Evolutionary conservation across 2,113 vertebrate species (phyloP).

Genomic region (Catagonus wagneri): DNA sequence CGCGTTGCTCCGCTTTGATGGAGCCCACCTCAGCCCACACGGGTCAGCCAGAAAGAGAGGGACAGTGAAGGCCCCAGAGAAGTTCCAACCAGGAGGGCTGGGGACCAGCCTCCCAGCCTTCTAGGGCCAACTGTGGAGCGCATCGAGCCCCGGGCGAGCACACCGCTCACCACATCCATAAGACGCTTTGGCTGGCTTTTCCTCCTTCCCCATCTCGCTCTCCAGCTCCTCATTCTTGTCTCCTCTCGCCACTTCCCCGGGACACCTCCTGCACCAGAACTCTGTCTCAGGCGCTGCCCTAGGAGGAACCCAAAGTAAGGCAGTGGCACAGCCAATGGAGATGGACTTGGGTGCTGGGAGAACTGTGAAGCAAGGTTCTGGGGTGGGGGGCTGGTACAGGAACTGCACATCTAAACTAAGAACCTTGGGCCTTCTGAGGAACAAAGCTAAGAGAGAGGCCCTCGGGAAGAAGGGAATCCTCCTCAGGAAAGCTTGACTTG

Average conservation of each 20-base stretch:
- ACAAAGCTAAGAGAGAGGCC: neutral
- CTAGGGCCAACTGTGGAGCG: neutral
- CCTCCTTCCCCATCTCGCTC: neutral
- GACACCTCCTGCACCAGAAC: neutral
- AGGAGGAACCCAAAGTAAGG: neutral
- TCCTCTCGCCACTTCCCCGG: neutral
- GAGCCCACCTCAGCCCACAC: neutral
- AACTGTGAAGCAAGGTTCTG: neutral
- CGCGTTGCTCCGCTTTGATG: fast-evolving
- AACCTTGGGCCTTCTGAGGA: neutral
- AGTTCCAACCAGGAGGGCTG: too few species aligned
- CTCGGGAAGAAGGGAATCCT: neutral
- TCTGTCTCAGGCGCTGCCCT: neutral
- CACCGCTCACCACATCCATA: neutral
- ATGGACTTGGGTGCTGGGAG: neutral
- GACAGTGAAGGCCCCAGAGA: neutral
- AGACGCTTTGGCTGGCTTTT: neutral
- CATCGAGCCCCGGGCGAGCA: neutral
- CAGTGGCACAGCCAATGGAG: neutral
- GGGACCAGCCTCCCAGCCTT: neutral
- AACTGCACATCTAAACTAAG: neutral
- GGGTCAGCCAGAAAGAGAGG: neutral
- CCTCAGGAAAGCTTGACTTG: neutral
- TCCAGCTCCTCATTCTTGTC: neutral
- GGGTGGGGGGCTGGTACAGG: neutral